Evolutionary conservation across 2,113 vertebrate genomes (phyloP), one percentile per base, ranked within the genome.

Genomic region (Indicator indicator): DNA sequence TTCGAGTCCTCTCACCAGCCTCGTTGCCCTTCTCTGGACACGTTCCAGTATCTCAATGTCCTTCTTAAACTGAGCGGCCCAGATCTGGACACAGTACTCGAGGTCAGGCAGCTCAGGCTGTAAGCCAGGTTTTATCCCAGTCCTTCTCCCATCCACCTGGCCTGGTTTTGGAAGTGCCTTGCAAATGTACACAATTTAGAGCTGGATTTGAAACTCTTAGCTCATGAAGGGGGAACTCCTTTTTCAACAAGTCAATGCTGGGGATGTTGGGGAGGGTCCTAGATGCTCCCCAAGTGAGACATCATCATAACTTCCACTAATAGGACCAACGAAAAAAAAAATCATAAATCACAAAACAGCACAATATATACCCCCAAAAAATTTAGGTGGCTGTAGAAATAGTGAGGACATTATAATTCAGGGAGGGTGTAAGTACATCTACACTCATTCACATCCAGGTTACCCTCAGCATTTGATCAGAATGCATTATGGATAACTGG

Each of bases 251-350:
- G 40, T 30, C n/a, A 67, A 76, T 12, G 9, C 38, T 56, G n/a
- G n/a, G n/a, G n/a, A n/a, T n/a, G 3, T 16, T 27, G 18, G 13
- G 20, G 3, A 80, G 8, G 5, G 55, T n/a, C 14, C 40, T 0
- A 0, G 23, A 56, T 56, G 69, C 42, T 82, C 52, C 52, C 32
- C 33, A 32, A 42, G 6, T 38, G n/a, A 73, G 48, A 69, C 40
- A 72, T 3, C 21, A 32, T 28, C 2, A 0, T 21, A 21, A 18
- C 63, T 26, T 33, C 38, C 28, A 33, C 27, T 63, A 56, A 3
- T 2, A 4, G 1, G 5, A 69, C 15, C 7, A 10, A 79, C 17
- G n/a, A n/a, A 2, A 1, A 32, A 60, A 76, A 2, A 68, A 60
- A 17, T 2, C 6, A 2, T 10, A 44, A 26, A 24, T 63, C 36